Evolutionary conservation across 1,140 invertebrate genomes (phyloP).

Genomic region (Drosophila leontia): DNA sequence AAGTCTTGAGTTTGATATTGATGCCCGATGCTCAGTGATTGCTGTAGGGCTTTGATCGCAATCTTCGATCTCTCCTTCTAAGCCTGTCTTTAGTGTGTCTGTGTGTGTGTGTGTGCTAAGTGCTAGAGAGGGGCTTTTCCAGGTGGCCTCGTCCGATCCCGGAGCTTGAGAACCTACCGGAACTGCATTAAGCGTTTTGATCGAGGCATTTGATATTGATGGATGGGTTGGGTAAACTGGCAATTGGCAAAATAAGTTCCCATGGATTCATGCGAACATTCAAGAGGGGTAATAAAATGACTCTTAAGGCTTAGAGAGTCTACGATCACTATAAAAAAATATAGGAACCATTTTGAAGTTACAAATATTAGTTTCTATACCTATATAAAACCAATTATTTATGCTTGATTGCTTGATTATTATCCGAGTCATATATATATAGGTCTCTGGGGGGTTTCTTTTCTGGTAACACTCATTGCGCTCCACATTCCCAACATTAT

Average conservation of each 20-base stretch:
- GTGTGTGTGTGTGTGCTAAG: constrained; percentile 32
- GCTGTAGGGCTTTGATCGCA: constrained; percentile 48
- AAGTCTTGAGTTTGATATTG: constrained; percentile 29
- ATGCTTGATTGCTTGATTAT: not conserved
- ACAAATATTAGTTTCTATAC: not conserved
- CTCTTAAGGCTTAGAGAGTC: not conserved
- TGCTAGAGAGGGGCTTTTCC: constrained; percentile 53
- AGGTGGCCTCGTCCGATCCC: constrained; percentile 53
- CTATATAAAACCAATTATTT: not conserved
- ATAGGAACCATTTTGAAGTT: not conserved
- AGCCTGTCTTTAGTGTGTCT: constrained; percentile 16
- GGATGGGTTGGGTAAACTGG: constrained; percentile 44
- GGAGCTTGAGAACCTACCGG: constrained; percentile 39
- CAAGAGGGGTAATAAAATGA: not conserved
- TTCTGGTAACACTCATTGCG: constrained; percentile 10
- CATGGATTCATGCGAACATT: constrained; percentile 24
- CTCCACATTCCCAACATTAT: constrained; percentile 18
- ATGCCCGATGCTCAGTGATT: constrained; percentile 33
- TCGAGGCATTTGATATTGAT: constrained; percentile 50
- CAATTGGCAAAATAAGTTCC: constrained; percentile 41
- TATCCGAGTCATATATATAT: constrained; percentile 10
- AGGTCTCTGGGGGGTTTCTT: not conserved
- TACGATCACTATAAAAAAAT: constrained; percentile 12
- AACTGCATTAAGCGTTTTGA: constrained; percentile 53
- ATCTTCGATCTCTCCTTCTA: constrained; percentile 39